A percentile compares a stretch with the other conserved stretches of the same genome.
phyloP scores from a whole-genome alignment of 2,113 vertebrate genomes.

The Centropristis striata region DNA sequence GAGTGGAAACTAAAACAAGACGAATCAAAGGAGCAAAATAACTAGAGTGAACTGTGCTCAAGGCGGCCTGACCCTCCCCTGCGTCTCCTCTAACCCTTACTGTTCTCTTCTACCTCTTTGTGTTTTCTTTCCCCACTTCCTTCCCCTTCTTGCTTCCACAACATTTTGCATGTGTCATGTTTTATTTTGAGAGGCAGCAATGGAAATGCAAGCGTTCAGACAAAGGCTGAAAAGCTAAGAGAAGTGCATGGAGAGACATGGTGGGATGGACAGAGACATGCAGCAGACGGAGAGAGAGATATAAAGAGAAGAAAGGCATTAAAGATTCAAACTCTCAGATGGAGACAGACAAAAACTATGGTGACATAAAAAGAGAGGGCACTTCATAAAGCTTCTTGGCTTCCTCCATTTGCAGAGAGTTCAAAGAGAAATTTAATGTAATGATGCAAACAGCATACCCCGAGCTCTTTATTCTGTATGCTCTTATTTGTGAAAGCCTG shows the following conservation, averaged over 20 bases:
- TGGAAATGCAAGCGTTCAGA: conserved; percentile 30
- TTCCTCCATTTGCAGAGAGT: background rate
- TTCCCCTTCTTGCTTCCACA: conserved; percentile 2
- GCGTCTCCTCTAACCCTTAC: conserved; percentile 27
- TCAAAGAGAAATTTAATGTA: conserved; percentile 10
- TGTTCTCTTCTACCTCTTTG: conserved; percentile 22
- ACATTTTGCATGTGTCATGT: conserved; percentile 46
- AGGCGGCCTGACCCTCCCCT: conserved; percentile 48
- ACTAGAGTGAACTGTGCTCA: conserved; percentile 53
- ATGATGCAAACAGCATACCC: background rate
- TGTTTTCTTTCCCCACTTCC: background rate
- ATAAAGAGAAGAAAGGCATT: conserved; percentile 31
- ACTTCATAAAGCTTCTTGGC: conserved; percentile 3
- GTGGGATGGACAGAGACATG: conserved; percentile 20
- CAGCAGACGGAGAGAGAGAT: conserved; percentile 18
- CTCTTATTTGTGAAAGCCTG: conserved; percentile 16
- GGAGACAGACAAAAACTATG: conserved; percentile 36
- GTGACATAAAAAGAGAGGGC: conserved; percentile 18
- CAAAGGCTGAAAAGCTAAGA: conserved; percentile 23
- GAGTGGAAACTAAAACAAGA: conserved; percentile 42
- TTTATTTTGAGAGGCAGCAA: conserved; percentile 50
- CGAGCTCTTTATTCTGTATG: background rate
- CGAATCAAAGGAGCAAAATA: conserved; percentile 60
- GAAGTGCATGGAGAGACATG: background rate
- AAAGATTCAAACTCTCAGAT: conserved; percentile 51